Evolutionary conservation across 2,797 vertebrate genomes (phyloP).

Genomic region (Streptopelia turtur): DNA sequence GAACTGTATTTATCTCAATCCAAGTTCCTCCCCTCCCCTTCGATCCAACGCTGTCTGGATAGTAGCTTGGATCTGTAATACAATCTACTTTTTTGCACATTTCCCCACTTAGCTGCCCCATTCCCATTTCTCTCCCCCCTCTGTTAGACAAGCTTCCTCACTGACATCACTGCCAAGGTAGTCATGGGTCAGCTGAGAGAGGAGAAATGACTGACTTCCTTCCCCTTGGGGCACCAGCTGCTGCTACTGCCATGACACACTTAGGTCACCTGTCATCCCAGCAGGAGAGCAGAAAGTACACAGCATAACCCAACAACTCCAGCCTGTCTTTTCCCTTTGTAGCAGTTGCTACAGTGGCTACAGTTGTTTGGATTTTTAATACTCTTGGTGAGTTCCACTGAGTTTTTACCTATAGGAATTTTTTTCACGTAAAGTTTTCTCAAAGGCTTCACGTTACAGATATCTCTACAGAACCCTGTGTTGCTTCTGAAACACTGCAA

Average conservation of each 20-base stretch:
- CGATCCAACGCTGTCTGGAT: background rate
- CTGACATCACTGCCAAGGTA: background rate
- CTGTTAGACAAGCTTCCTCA: background rate
- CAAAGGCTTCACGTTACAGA: background rate
- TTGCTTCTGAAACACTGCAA: background rate
- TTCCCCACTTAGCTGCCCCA: background rate
- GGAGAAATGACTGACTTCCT: conserved; percentile 42
- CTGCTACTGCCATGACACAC: background rate
- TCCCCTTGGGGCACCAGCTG: background rate
- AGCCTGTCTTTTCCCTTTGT: background rate
- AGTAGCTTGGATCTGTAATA: background rate
- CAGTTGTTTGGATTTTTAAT: fast-evolving
- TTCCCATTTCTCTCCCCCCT: background rate
- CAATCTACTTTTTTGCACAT: background rate
- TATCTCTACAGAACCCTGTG: background rate
- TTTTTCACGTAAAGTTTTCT: background rate
- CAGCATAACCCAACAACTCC: background rate
- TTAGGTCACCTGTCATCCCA: conserved; percentile 2
- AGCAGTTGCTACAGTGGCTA: background rate
- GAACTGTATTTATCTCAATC: no score
- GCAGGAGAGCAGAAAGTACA: background rate
- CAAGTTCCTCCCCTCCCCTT: no score
- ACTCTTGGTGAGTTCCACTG: background rate
- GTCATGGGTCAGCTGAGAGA: conserved; percentile 32
- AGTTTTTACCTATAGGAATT: background rate